These are phyloP conservation scores for Papilio polytes DNA, from an alignment of 1,140 invertebrate species.

Conservation along the genomic window DNA sequence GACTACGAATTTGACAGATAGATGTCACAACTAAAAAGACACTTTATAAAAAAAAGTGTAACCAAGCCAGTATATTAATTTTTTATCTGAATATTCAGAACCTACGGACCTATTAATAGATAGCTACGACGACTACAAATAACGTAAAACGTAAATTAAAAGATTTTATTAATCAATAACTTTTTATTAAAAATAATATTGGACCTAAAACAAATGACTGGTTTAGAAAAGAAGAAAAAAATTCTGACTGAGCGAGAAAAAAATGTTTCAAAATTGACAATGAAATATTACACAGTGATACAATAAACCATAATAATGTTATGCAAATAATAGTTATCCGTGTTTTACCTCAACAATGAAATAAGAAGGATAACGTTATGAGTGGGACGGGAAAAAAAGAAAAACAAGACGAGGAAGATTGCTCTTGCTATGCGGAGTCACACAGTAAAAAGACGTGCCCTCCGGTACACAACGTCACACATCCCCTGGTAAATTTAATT, in stretches of 20 bases:
- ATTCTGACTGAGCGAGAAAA: not conserved
- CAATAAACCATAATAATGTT: constrained; percentile 10
- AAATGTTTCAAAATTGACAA: constrained; percentile 32
- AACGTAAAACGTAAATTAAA: not conserved
- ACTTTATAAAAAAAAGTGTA: not conserved
- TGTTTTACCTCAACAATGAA: constrained; percentile 32
- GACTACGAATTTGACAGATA: constrained; percentile 77
- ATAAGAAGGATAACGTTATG: constrained; percentile 52
- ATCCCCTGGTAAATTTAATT: constrained; percentile 63
- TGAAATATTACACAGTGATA: constrained; percentile 11
- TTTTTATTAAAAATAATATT: not conserved
- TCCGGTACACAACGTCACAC: constrained; percentile 66
- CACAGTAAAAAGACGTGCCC: constrained; percentile 58
- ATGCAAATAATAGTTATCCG: constrained; percentile 14
- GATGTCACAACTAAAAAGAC: constrained; percentile 14
- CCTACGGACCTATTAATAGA: not conserved
- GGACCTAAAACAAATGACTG: constrained; percentile 8
- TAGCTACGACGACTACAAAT: not conserved
- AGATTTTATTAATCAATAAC: not conserved
- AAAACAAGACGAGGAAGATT: constrained; percentile 57
- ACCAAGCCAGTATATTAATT: constrained; percentile 2
- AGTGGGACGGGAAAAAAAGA: constrained; percentile 55
- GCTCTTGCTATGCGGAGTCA: constrained; percentile 57
- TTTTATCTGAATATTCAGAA: not conserved
- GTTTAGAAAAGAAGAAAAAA: not conserved